A percentile compares a stretch with the other conserved stretches of the same genome.
phyloP scores from a whole-genome alignment of 2,113 vertebrate species.

The Lichenostomus cassidix region DNA sequence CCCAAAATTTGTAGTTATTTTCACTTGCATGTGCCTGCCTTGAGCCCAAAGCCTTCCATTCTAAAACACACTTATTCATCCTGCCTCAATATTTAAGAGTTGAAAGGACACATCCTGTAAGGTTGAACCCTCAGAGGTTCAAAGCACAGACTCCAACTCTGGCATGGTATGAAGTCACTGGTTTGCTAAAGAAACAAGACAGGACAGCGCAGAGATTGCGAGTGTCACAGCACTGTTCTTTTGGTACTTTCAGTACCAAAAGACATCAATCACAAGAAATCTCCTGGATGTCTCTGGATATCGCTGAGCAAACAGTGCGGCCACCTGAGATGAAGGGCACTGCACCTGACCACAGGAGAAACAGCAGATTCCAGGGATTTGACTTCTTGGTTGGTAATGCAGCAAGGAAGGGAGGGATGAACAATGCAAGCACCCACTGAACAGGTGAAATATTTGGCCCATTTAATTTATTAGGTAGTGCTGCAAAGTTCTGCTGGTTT shows the following conservation, averaged over 20 bases:
- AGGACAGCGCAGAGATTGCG: neutral
- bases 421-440: neutral
- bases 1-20: neutral
- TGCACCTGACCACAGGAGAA: neutral
- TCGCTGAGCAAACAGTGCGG: fast-evolving
- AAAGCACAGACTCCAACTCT: neutral
- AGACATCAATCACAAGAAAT: neutral
- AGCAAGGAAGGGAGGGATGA: neutral
- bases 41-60: neutral
- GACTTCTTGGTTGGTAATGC: neutral
- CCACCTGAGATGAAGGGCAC: neutral
- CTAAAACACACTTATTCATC: neutral
- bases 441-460: neutral
- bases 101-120: neutral
- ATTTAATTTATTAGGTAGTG: neutral
- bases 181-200: neutral
- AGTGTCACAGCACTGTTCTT: neutral
- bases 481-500: neutral
- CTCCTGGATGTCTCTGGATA: neutral
- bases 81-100: neutral
- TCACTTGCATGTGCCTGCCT: neutral
- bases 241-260: neutral
- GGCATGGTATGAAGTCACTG: neutral
- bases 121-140: neutral
- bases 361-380: neutral